Evolutionary conservation across 1,140 invertebrate species (phyloP).

Genomic region (Sarcophaga peregrina): DNA sequence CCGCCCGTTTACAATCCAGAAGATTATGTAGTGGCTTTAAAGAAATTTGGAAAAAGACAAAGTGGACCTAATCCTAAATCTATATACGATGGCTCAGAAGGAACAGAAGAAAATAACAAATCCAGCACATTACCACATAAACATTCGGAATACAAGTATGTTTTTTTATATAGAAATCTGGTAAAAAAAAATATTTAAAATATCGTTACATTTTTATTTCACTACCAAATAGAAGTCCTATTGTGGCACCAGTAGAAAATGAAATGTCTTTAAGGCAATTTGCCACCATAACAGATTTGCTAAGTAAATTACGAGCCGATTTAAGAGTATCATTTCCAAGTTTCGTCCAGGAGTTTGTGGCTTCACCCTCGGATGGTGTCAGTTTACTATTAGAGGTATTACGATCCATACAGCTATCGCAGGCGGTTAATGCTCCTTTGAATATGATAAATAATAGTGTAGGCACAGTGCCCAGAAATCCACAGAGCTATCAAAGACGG

Average conservation of each 20-base stretch:
- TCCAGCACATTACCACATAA: constrained; percentile 61
- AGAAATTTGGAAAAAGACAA: constrained; percentile 78
- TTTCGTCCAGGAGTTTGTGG: constrained; percentile 90
- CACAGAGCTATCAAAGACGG: constrained; percentile 73
- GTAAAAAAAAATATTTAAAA: not conserved
- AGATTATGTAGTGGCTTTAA: constrained; percentile 81
- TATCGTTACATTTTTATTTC: not conserved
- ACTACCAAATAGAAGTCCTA: constrained; percentile 64
- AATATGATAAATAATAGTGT: constrained; percentile 65
- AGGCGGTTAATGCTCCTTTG: constrained; percentile 64
- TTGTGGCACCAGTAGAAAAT: constrained; percentile 71
- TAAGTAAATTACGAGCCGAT: constrained; percentile 88
- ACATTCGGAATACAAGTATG: constrained; percentile 63
- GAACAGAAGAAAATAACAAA: constrained; percentile 48
- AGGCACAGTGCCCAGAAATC: constrained; percentile 68
- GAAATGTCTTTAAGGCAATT: constrained; percentile 91
- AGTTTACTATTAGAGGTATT: constrained; percentile 83
- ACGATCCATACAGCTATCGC: constrained; percentile 83
- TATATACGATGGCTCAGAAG: constrained; percentile 56
- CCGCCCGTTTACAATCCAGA: constrained; percentile 89
- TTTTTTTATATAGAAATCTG: not conserved
- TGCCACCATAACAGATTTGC: constrained; percentile 84
- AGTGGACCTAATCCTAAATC: constrained; percentile 57
- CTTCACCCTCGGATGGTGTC: constrained; percentile 84
- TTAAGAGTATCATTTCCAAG: constrained; percentile 86